These are phyloP conservation scores for Peromyscus maniculatus DNA, from an alignment of 2,113 vertebrate genomes.

Conservation along the genomic window DNA sequence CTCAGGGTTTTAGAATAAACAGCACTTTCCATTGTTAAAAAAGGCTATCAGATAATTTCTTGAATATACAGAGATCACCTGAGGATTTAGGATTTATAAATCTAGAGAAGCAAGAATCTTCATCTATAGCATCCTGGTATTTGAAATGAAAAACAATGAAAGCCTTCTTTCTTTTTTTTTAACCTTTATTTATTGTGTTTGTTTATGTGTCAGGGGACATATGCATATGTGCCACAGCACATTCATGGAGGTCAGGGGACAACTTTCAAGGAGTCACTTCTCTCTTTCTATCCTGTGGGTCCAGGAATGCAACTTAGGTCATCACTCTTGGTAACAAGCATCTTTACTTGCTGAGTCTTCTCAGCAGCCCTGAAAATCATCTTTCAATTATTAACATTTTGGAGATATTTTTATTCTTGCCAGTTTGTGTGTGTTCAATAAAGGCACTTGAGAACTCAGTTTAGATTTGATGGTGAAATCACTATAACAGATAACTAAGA, in stretches of 20 bases:
- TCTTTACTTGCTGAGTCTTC: not conserved
- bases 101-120: not conserved
- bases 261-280: not conserved
- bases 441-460: not conserved
- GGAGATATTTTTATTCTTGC: not conserved
- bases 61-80: not conserved
- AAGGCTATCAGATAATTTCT: not conserved
- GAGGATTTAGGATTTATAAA: not conserved
- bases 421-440: slow-evolving; percentile 20
- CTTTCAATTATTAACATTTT: slow-evolving; percentile 4
- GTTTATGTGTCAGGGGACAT: not conserved
- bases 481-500: not conserved
- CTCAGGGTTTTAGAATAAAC: not conserved
- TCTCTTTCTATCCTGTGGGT: not conserved
- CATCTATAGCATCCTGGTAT: not conserved
- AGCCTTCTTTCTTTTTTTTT: not conserved
- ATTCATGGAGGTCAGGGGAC: not conserved
- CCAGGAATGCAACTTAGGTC: not conserved
- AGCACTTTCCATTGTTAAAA: not conserved
- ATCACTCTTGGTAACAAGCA: not conserved
- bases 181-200: not conserved
- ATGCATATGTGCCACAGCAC: not conserved
- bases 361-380: not conserved
- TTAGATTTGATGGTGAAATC: not conserved
- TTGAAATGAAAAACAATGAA: not conserved